Evolutionary conservation across 2,888 invertebrate species (phyloP).

Genomic region (Tipula unca): DNA sequence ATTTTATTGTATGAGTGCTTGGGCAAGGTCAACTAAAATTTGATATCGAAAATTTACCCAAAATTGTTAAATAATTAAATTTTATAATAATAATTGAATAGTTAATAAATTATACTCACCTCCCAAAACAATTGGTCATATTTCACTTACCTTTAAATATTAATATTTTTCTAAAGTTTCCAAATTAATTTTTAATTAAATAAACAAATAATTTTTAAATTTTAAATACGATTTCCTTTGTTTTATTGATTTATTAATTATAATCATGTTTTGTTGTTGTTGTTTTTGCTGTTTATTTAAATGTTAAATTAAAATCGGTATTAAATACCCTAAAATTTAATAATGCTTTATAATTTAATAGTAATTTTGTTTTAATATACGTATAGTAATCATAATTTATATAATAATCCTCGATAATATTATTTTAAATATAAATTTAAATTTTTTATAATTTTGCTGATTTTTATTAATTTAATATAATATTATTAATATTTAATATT

Average conservation of each 20-base stretch:
- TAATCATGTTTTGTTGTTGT: neutral
- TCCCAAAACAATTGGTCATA: neutral
- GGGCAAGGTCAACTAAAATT: no score
- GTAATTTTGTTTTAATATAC: neutral
- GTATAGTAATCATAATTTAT: neutral
- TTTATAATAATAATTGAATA: no score
- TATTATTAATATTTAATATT: neutral
- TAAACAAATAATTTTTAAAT: neutral
- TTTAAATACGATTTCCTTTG: neutral
- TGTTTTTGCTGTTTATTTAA: neutral
- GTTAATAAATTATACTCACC: no score
- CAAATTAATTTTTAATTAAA: neutral
- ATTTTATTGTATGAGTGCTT: no score
- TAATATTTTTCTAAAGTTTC: neutral
- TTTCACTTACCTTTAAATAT: neutral
- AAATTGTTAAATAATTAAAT: no score
- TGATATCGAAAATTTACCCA: no score
- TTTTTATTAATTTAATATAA: neutral
- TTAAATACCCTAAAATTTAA: conserved; percentile 17
- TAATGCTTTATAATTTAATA: conserved; percentile 14
- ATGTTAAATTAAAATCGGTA: conserved; percentile 16
- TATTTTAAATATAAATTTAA: neutral
- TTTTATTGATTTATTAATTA: neutral
- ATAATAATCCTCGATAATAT: no score
- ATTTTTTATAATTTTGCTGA: neutral